These are phyloP conservation scores for Micromys minutus DNA, from an alignment of 2,113 vertebrate genomes.

Conservation along the genomic window DNA sequence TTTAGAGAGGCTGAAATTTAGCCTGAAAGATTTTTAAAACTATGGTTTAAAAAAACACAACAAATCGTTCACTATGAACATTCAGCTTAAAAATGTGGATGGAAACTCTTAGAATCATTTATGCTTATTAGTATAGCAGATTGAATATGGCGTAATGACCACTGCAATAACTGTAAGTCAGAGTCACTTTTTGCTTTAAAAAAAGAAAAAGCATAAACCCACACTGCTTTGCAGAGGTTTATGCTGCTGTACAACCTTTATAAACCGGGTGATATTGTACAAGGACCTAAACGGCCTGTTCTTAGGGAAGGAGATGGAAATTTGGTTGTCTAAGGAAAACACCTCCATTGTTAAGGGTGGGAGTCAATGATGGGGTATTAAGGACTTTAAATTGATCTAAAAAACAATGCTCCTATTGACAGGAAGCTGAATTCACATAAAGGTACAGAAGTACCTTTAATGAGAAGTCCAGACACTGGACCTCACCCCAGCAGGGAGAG, in stretches of 20 bases:
- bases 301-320: neutral
- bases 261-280: slow-evolving; percentile 35
- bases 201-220: neutral
- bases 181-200: neutral
- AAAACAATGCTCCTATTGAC: neutral
- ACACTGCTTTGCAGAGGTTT: neutral
- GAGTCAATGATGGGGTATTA: neutral
- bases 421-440: neutral
- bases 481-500: neutral
- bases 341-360: neutral
- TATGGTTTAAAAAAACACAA: neutral
- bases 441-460: neutral
- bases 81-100: slow-evolving; percentile 43
- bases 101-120: slow-evolving; percentile 48
- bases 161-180: slow-evolving; percentile 19
- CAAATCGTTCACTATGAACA: neutral
- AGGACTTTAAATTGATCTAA: neutral
- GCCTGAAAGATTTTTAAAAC: neutral
- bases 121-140: slow-evolving; percentile 41
- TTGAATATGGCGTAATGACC: slow-evolving; percentile 20
- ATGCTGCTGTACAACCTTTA: neutral
- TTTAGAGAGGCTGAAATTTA: slow-evolving; percentile 20
- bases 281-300: neutral
- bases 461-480: neutral
- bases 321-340: neutral